These are phyloP conservation scores for Notothenia rossii DNA, from an alignment of 2,113 vertebrate genomes.

Conservation along the genomic window DNA sequence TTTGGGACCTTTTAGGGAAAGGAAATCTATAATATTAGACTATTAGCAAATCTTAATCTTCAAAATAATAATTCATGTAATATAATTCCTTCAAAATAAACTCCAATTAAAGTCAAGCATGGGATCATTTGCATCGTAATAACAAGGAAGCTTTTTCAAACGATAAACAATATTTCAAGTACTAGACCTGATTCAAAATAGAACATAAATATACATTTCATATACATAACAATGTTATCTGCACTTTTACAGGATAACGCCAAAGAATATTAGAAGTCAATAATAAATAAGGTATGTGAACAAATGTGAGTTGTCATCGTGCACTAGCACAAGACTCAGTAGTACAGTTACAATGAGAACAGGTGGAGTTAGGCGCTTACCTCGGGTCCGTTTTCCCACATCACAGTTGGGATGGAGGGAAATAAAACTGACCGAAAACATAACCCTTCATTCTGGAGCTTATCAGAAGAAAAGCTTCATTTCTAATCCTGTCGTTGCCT, in stretches of 20 bases:
- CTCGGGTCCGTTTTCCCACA: constrained; percentile 29
- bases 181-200: constrained; percentile 56
- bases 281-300: constrained; percentile 79
- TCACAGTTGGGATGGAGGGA: constrained; percentile 8
- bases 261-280: constrained; percentile 71
- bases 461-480: constrained; percentile 30
- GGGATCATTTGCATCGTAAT: constrained; percentile 51
- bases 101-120: constrained; percentile 62
- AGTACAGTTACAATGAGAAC: constrained; percentile 75
- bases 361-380: constrained; percentile 36
- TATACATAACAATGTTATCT: constrained; percentile 67
- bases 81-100: constrained; percentile 70
- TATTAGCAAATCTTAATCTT: constrained; percentile 58
- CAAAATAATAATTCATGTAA: constrained; percentile 64
- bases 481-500: constrained; percentile 40
- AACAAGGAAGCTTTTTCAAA: constrained; percentile 43
- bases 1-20: constrained; percentile 48
- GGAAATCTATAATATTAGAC: constrained; percentile 44
- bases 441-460: constrained; percentile 31
- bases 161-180: constrained; percentile 58
- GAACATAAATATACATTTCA: constrained; percentile 74
- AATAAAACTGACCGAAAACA: constrained; percentile 31
- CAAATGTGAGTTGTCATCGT: constrained; percentile 48
- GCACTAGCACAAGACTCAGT: constrained; percentile 78
- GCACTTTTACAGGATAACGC: constrained; percentile 59